Evolutionary conservation across 2,888 invertebrate species (phyloP).

Genomic region (Sesamia inferens): DNA sequence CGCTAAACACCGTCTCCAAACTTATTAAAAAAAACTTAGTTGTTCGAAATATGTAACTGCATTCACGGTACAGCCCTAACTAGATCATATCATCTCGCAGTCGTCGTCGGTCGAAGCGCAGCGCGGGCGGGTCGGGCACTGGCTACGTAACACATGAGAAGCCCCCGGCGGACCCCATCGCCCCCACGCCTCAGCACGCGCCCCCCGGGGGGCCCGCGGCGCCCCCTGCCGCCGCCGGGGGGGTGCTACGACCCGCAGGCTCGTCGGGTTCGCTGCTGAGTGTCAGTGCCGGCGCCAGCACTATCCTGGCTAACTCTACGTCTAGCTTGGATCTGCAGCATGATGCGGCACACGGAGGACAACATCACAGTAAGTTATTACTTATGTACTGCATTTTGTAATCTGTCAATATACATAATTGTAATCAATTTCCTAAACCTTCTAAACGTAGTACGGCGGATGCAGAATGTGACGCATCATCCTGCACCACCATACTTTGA

Average conservation of each 20-base stretch:
- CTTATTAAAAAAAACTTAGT: background rate
- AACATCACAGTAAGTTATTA: slow-evolving; percentile 34
- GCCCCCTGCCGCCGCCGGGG: slow-evolving; percentile 13
- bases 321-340: slow-evolving; percentile 80
- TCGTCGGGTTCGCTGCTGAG: slow-evolving; percentile 86
- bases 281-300: slow-evolving; percentile 90
- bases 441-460: too few relatives aligned
- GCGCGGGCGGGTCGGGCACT: slow-evolving; percentile 65
- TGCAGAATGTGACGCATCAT: too few relatives aligned
- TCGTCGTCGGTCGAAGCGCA: slow-evolving; percentile 73
- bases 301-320: slow-evolving; percentile 90
- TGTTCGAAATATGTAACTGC: background rate
- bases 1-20: too few relatives aligned
- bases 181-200: slow-evolving; percentile 29
- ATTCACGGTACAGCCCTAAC: background rate
- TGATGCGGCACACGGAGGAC: slow-evolving; percentile 47
- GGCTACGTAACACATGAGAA: slow-evolving; percentile 72
- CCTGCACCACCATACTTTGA: too few relatives aligned
- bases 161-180: slow-evolving; percentile 47
- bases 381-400: background rate
- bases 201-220: slow-evolving; percentile 22
- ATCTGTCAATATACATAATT: background rate
- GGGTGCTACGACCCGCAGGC: slow-evolving; percentile 28
- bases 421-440: background rate
- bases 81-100: slow-evolving; percentile 23